Conservation (phyloP, 2,797 vertebrate genomes). For the Melanogrammus aeglefinus region DNA sequence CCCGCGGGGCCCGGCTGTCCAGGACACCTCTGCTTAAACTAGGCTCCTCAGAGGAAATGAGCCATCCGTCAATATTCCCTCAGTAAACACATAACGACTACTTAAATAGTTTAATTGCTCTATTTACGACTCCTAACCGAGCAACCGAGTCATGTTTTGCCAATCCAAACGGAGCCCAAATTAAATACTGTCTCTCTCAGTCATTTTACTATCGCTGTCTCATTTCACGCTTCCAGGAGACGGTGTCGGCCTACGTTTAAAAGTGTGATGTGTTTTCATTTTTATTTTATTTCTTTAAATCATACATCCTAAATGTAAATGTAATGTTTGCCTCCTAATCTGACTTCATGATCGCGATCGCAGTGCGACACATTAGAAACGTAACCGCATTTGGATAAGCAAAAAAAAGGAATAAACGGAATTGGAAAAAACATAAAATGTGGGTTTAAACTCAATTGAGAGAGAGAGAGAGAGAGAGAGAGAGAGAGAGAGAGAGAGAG, state of each 20-base stretch:
- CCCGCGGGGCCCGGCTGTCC: constrained; percentile 45
- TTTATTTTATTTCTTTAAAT: neutral
- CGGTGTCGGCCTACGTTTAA: neutral
- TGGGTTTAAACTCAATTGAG: constrained; percentile 40
- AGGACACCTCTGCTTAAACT: constrained; percentile 55
- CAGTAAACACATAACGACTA: constrained; percentile 61
- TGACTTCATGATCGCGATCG: neutral
- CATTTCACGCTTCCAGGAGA: neutral
- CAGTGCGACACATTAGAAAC: neutral
- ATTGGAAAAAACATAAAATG: constrained; percentile 29
- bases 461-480: too few relatives aligned
- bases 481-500: too few relatives aligned
- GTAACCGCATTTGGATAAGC: constrained; percentile 24
- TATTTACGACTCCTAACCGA: constrained; percentile 35
- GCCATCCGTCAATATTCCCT: constrained; percentile 65
- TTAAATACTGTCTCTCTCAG: neutral
- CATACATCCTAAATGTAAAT: neutral
- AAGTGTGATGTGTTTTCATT: too few relatives aligned
- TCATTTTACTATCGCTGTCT: neutral
- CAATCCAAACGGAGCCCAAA: neutral
- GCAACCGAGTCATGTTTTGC: constrained; percentile 29
- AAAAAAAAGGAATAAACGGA: constrained; percentile 41
- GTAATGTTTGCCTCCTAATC: neutral
- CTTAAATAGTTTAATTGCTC: constrained; percentile 49
- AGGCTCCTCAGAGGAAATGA: constrained; percentile 61